A percentile compares a stretch with the other conserved stretches of the same genome.
Evolutionary conservation across 2,113 vertebrate species (phyloP).

Genomic region (Nothobranchius furzeri): DNA sequence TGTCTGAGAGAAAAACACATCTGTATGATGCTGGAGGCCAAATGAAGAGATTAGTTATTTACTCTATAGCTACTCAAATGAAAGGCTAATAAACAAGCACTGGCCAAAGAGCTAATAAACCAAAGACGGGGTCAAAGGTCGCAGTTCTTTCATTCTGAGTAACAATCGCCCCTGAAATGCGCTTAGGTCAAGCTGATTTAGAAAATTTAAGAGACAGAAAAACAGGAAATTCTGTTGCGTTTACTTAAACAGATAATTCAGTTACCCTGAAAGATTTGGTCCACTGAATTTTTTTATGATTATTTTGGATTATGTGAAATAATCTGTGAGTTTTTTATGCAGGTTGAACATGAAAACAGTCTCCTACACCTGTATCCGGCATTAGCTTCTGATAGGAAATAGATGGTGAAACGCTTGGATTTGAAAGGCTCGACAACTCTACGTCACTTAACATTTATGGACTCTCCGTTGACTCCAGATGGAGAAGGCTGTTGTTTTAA

Average conservation of each 20-base stretch:
- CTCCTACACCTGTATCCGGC: too few relatives aligned
- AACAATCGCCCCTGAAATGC: slow-evolving; percentile 23
- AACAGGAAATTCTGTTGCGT: slow-evolving; percentile 1
- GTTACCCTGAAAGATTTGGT: too few relatives aligned
- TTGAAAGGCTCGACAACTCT: too few relatives aligned
- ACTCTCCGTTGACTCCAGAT: too few relatives aligned
- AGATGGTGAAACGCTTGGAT: too few relatives aligned
- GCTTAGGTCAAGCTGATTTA: slow-evolving; percentile 8
- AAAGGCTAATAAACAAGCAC: slow-evolving; percentile 65
- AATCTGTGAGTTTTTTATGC: too few relatives aligned
- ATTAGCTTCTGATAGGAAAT: too few relatives aligned
- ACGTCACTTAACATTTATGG: too few relatives aligned
- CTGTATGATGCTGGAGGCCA: slow-evolving; percentile 68
- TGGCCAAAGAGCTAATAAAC: slow-evolving; percentile 73
- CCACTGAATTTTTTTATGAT: too few relatives aligned
- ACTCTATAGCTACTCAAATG: slow-evolving; percentile 72
- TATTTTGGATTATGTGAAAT: too few relatives aligned
- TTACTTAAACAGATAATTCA: not conserved
- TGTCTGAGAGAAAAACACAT: slow-evolving; percentile 72
- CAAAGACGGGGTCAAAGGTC: slow-evolving; percentile 71
- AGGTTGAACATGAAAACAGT: too few relatives aligned
- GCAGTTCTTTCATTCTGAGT: slow-evolving; percentile 21
- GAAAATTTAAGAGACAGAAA: slow-evolving; percentile 1
- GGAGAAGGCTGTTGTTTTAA: too few relatives aligned
- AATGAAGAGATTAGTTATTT: slow-evolving; percentile 70